phyloP scores from a whole-genome alignment of 2,888 invertebrate genomes.

The Campoplex nolae region DNA sequence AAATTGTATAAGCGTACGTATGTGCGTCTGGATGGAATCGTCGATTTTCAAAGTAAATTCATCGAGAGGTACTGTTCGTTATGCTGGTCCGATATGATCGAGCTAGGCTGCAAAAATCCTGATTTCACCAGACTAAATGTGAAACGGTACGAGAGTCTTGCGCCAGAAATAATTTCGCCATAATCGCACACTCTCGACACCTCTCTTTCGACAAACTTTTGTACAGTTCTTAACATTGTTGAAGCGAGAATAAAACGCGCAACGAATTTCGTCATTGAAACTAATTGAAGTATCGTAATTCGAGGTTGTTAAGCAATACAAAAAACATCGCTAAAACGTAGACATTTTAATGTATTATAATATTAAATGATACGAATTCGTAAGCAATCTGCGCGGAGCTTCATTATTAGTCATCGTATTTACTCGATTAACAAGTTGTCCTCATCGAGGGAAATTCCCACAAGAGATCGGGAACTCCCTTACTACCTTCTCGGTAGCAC shows the following conservation, averaged over 20 bases:
- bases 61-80: neutral
- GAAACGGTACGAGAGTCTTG: slow-evolving; percentile 48
- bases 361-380: neutral
- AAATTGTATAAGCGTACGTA: neutral
- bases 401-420: slow-evolving; percentile 2
- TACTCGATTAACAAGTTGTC: neutral
- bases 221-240: slow-evolving; percentile 30
- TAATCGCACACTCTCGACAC: slow-evolving; percentile 16
- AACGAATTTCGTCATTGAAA: slow-evolving; percentile 29
- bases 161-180: slow-evolving; percentile 63
- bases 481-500: neutral
- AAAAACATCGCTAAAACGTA: neutral
- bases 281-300: neutral
- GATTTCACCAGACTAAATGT: slow-evolving; percentile 45
- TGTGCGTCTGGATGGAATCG: neutral
- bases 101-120: neutral
- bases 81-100: neutral
- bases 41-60: neutral
- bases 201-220: neutral
- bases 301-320: neutral
- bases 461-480: neutral
- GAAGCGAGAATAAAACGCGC: slow-evolving; percentile 20
- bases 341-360: neutral
- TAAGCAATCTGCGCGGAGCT: neutral
- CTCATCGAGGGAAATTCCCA: slow-evolving; percentile 20